Base-by-base conservation (phyloP, 2,797 vertebrate species). In the Falco peregrinus region DNA sequence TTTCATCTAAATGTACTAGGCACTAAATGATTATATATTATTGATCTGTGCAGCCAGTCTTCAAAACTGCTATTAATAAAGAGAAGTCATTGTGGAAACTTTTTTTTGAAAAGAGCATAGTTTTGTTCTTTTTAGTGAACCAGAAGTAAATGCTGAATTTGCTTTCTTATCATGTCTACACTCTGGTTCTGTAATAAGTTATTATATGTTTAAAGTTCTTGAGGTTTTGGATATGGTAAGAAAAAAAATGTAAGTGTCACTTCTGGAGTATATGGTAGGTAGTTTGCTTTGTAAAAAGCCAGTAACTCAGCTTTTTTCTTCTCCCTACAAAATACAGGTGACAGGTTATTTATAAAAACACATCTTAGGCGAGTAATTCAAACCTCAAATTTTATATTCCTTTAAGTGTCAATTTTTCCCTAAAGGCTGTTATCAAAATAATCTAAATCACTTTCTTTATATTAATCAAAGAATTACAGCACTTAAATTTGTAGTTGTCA, bases 401-500 rank as follows among this genome's bases (percentile, higher is more conserved):
- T 97, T 91, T 96, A 96, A 96, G 95, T 97, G 96, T 96, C 95
- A 95, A 96, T 97, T 97, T 95, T 87, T 78, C 94, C 96, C 97
- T 93, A 93, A 95, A 97, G 97, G 97, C 96, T 97, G 90, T 97
- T 98, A 97, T 97, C 97, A 97, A 97, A 97, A 97, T 97, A 97
- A 97, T 96, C 97, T 95, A 97, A 97, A 97, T 97, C 97, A 97
- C 92, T 97, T 97, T 96, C 96, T 96, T 97, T 97, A 96, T 95
- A 97, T 97, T 98, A 98, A 98, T 97, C 97, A 97, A 97, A 97
- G 97, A 97, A 98, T 97, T 97, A 97, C 92, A 97, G 95, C 97
- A 96, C 97, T 97, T 97, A 97, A 97, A 97, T 98, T 98, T 98
- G 97, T 97, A 97, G 97, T 96, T 97, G 97, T 98, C 97, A 97